Evolutionary conservation across 2,888 invertebrate species (phyloP).

Genomic region (Mythimna impura): DNA sequence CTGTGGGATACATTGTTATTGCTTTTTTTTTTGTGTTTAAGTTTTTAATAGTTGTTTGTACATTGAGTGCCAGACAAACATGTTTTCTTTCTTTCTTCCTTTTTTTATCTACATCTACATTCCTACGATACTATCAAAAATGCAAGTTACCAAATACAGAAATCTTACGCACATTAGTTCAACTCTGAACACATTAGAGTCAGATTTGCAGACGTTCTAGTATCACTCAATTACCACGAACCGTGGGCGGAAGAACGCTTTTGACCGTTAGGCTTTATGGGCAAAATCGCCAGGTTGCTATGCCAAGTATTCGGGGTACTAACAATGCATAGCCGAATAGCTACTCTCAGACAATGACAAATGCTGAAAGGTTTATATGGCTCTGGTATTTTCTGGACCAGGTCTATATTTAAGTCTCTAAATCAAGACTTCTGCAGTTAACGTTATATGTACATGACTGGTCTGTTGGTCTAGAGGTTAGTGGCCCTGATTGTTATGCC

Average conservation of each 20-base stretch:
- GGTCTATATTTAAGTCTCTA: background rate
- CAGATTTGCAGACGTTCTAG: constrained; percentile 6
- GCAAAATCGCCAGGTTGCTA: constrained; percentile 42
- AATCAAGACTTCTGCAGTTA: background rate
- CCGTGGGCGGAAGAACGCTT: constrained; percentile 36
- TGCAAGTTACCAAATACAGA: background rate
- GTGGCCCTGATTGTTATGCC: too few relatives aligned
- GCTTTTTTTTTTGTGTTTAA: too few relatives aligned
- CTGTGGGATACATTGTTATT: too few relatives aligned
- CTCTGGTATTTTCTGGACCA: background rate
- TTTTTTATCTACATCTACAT: too few relatives aligned
- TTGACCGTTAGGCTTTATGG: constrained; percentile 20
- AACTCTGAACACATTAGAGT: constrained; percentile 14
- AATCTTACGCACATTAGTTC: background rate
- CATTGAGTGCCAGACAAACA: too few relatives aligned
- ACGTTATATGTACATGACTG: too few relatives aligned
- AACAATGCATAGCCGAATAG: constrained; percentile 28
- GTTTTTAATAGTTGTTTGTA: too few relatives aligned
- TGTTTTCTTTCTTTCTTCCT: too few relatives aligned
- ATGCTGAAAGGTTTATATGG: constrained; percentile 2
- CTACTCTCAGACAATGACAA: constrained; percentile 22
- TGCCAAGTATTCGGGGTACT: constrained; percentile 37
- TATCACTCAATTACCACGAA: constrained; percentile 40
- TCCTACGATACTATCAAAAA: background rate
- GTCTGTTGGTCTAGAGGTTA: too few relatives aligned